phyloP scores from a whole-genome alignment of 2,888 invertebrate genomes.

The Amphipyra tragopoginis region DNA sequence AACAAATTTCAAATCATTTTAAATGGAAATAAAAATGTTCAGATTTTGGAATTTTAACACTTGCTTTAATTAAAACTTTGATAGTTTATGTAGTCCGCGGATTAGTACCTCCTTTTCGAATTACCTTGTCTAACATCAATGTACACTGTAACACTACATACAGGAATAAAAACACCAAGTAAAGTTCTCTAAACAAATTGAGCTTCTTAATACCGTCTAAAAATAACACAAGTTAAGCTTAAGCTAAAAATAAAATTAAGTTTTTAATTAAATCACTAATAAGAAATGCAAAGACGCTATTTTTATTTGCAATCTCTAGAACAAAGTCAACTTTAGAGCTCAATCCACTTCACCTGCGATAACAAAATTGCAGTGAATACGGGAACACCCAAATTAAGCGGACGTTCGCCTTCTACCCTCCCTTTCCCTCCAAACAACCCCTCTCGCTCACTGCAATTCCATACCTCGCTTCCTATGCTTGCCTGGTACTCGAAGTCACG shows the following conservation, averaged over 20 bases:
- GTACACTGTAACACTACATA: not conserved
- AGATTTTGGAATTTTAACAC: too few relatives aligned
- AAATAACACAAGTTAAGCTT: slow-evolving; percentile 3
- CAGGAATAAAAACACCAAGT: not conserved
- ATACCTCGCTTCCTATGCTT: slow-evolving; percentile 51
- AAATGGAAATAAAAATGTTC: too few relatives aligned
- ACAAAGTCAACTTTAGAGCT: slow-evolving; percentile 22
- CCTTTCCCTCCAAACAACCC: slow-evolving; percentile 23
- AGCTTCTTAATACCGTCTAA: slow-evolving; percentile 3
- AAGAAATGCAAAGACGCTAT: slow-evolving; percentile 23
- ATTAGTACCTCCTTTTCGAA: too few relatives aligned
- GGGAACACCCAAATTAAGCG: slow-evolving; percentile 44
- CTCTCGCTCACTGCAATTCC: slow-evolving; percentile 36
- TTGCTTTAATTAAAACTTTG: too few relatives aligned
- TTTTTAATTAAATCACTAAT: slow-evolving; percentile 30
- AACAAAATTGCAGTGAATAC: slow-evolving; percentile 37
- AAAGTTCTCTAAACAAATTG: not conserved
- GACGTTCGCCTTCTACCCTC: slow-evolving; percentile 41
- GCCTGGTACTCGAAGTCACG: slow-evolving; percentile 73
- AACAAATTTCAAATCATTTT: too few relatives aligned
- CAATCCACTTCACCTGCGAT: slow-evolving; percentile 19
- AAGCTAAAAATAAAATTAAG: slow-evolving; percentile 23
- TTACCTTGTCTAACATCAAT: too few relatives aligned
- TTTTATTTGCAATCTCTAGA: slow-evolving; percentile 19
- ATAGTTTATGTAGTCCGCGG: too few relatives aligned